Evolutionary conservation across 2,113 vertebrate species (phyloP).

Genomic region (Mormyrus iriodes): DNA sequence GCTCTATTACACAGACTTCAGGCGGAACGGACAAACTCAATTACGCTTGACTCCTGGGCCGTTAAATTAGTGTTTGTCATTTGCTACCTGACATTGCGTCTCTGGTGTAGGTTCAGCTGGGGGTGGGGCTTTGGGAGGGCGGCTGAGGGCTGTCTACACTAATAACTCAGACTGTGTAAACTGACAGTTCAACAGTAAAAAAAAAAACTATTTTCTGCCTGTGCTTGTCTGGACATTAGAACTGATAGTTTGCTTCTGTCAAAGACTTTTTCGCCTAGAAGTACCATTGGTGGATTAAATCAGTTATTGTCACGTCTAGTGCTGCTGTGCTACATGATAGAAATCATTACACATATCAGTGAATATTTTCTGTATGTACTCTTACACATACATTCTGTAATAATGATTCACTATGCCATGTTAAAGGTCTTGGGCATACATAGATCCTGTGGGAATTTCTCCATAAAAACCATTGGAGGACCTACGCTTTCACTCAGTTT

Average conservation of each 20-base stretch:
- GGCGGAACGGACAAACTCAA: neutral
- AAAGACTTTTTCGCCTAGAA: neutral
- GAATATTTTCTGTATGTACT: neutral
- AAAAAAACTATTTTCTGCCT: neutral
- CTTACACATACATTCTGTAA: neutral
- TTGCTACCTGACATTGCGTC: neutral
- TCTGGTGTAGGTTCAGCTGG: neutral
- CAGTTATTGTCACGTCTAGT: neutral
- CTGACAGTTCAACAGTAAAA: neutral
- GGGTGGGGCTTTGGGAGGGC: neutral
- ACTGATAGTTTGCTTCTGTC: neutral
- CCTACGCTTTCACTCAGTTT: neutral
- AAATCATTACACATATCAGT: neutral
- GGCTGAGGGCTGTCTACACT: neutral
- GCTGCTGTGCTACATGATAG: neutral
- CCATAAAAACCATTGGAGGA: neutral
- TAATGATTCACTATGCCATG: neutral
- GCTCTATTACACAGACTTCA: neutral
- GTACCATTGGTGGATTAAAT: neutral
- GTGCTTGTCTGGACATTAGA: neutral
- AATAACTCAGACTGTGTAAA: neutral
- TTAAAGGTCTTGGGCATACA: neutral
- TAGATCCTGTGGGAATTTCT: neutral
- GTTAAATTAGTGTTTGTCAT: slow-evolving; percentile 4
- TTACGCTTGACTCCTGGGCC: neutral